Percentiles rank a stretch among this genome's conserved stretches.
phyloP scores from a whole-genome alignment of 2,113 vertebrate species.

The Melospiza melodia region DNA sequence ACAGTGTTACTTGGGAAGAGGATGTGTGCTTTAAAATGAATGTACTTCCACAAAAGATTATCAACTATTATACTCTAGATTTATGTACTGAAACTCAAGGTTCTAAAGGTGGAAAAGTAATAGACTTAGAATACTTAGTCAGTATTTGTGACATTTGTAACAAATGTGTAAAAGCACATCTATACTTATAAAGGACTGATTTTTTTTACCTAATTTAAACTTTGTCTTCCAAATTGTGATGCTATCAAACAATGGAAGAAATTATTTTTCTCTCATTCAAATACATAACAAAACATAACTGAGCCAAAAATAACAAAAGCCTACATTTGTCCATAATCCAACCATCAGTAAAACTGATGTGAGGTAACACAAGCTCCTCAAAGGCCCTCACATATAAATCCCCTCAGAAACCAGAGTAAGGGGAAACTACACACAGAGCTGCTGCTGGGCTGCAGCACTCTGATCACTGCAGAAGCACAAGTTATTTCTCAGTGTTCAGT shows the following conservation, averaged over 20 bases:
- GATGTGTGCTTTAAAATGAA: background rate
- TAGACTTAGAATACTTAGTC: background rate
- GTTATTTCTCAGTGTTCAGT: background rate
- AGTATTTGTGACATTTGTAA: background rate
- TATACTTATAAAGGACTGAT: background rate
- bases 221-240: background rate
- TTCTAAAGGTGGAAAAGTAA: background rate
- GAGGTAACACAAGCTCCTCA: background rate
- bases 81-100: background rate
- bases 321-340: background rate
- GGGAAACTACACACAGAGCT: background rate
- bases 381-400: background rate
- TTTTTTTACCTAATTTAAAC: background rate
- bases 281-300: background rate
- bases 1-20: background rate
- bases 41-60: background rate
- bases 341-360: background rate
- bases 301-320: background rate
- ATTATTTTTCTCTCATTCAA: background rate
- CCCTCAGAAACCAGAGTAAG: background rate
- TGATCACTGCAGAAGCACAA: background rate
- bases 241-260: background rate
- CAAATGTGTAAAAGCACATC: background rate
- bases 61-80: background rate
- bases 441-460: background rate